A percentile compares a stretch with the other conserved stretches of the same genome.
phyloP scores from a whole-genome alignment of 2,888 invertebrate genomes.

The Drosophila macrospina region DNA sequence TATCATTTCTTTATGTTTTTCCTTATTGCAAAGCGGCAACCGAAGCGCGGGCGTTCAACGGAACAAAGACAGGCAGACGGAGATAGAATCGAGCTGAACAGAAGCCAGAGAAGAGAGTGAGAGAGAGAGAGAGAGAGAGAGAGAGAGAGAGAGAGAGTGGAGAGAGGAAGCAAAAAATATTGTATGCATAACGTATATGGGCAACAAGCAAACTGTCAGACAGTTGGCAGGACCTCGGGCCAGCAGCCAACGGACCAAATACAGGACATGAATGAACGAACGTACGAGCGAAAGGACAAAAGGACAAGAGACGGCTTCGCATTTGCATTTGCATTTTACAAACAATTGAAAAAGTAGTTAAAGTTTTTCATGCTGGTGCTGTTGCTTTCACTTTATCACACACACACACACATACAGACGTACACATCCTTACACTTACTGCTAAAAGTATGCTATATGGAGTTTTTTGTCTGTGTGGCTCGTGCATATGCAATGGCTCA shows the following conservation, averaged over 20 bases:
- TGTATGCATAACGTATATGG: conserved; percentile 72
- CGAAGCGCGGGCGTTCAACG: conserved; percentile 34
- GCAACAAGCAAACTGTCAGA: conserved; percentile 58
- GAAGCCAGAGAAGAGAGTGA: conserved; percentile 1
- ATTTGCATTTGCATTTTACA: conserved; percentile 79
- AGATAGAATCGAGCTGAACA: conserved; percentile 13
- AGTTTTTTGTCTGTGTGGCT: conserved; percentile 11
- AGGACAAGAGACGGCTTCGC: conserved; percentile 36
- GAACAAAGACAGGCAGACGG: conserved; percentile 9
- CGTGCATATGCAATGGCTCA: conserved; percentile 72
- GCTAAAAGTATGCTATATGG: conserved; percentile 56
- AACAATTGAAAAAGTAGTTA: conserved; percentile 81
- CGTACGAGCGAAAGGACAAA: conserved; percentile 13
- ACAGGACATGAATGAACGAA: conserved; percentile 44
- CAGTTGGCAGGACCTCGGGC: conserved; percentile 47
- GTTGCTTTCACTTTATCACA: conserved; percentile 72
- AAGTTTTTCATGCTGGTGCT: conserved; percentile 67
- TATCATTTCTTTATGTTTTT: conserved; percentile 73
- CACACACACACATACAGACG: conserved; percentile 11
- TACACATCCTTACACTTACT: conserved; percentile 33
- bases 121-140: too few relatives aligned
- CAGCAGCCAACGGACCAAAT: conserved; percentile 28
- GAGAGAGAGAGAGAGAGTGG: too few relatives aligned
- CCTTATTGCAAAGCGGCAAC: conserved; percentile 61
- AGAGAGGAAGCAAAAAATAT: conserved; percentile 44